phyloP scores from a whole-genome alignment of 2,888 invertebrate species.

The Drosophila prostipennis region DNA sequence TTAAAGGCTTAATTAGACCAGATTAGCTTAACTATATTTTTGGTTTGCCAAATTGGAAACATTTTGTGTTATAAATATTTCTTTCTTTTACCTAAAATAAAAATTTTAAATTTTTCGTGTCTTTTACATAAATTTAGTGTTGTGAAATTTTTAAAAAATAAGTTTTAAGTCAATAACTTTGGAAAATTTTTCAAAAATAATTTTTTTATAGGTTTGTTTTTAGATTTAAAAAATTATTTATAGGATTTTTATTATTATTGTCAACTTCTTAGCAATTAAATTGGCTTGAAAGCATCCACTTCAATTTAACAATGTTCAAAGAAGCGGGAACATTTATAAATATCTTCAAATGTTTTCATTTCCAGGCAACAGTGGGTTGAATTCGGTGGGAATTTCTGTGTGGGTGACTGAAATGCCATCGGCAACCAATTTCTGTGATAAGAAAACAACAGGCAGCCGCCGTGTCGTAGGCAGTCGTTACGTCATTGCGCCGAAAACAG shows the following conservation, averaged over 20 bases:
- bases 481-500: constrained; percentile 26
- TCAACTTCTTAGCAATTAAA: neutral
- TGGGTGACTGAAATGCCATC: constrained; percentile 37
- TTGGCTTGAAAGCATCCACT: neutral
- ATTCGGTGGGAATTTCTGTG: constrained; percentile 12
- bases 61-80: neutral
- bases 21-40: too few species aligned
- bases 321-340: constrained; percentile 1
- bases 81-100: too few species aligned
- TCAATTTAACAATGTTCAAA: neutral
- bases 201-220: too few species aligned
- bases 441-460: neutral
- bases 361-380: constrained; percentile 9
- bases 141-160: too few species aligned
- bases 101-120: too few species aligned
- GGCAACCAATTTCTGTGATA: constrained; percentile 21
- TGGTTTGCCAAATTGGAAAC: too few species aligned
- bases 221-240: too few species aligned
- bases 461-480: constrained; percentile 30
- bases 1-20: neutral
- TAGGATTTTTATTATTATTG: too few species aligned
- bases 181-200: too few species aligned
- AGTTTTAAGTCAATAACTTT: too few species aligned
- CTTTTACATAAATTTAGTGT: too few species aligned
- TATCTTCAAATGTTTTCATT: constrained; percentile 11